Base-by-base conservation (phyloP, 2,888 invertebrate genomes). In the Caradrina kadenii region DNA sequence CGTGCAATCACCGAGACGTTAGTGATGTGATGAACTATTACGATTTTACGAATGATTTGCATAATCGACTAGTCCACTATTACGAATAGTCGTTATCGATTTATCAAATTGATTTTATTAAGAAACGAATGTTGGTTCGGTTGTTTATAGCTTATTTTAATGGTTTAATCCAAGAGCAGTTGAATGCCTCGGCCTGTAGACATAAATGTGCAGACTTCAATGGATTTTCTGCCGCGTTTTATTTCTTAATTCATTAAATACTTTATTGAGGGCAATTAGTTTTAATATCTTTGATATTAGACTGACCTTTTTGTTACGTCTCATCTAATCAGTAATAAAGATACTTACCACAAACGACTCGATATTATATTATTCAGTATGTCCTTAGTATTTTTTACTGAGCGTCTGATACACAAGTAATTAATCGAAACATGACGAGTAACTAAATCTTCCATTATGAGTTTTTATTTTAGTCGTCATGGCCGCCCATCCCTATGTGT, bases 401-500 rank as follows among this genome's bases (percentile, higher is more conserved):
- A 45, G 11, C 10, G 19, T 55, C 55, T 1, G 17, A 26, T 69
- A 31, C 53, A 48, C 19, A 48, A 49, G 21, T 76, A 22, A 77
- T 78, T 49, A 58, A 52, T 70, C 56, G 77, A 11, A 60, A 59
- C 11, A 54, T 49, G 22, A 68, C 31, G 31, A 63, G 53, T 56
- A 67, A 52, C 39, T 58, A 58, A 65, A 63, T 63, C 60, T 70
- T 69, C 66, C 59, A 81, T 81, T 67, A 73, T 49, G 53, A 61
- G 53, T 61, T 81, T 63, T 17, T 17, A 45, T 67, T n/a, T n/a
- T 64, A 72, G 69, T 77, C 59, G 59, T 63, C 49, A 63, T 63
- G 56, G n/a, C 63, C 54, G 80, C 65, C 66, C 85, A 81, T 86
- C 86, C 76, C 84, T 84, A 82, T 73, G 70, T 76, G 83, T 80